Conservation (phyloP, 2,797 vertebrate species). For the Syngnathus acus region DNA sequence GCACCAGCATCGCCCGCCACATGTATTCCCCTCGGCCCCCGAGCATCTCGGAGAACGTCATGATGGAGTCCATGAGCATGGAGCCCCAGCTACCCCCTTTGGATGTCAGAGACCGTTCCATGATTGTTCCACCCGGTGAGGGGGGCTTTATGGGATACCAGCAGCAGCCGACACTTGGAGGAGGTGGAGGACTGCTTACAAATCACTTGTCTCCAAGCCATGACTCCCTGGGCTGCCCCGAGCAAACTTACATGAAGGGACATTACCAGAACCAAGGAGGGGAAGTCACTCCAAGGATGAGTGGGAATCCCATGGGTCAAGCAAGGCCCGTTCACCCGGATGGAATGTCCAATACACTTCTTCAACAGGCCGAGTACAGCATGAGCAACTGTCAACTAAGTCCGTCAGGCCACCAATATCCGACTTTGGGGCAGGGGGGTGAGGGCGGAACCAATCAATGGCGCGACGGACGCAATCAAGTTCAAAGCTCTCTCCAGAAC, state of each 20-base stretch:
- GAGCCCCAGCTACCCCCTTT: constrained; percentile 56
- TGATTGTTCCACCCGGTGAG: constrained; percentile 66
- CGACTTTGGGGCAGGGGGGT: constrained; percentile 46
- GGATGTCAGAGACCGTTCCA: constrained; percentile 58
- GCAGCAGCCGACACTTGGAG: constrained; percentile 57
- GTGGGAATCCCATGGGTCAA: constrained; percentile 46
- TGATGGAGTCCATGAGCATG: constrained; percentile 80
- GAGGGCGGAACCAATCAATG: constrained; percentile 53
- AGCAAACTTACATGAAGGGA: constrained; percentile 65
- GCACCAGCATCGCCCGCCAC: constrained; percentile 70
- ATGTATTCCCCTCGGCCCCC: constrained; percentile 86
- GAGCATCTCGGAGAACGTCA: constrained; percentile 88
- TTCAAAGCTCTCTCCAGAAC: constrained; percentile 54
- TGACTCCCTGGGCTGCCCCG: constrained; percentile 65
- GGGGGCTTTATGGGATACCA: constrained; percentile 75
- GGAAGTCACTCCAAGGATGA: constrained; percentile 38
- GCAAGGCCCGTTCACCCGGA: constrained; percentile 50
- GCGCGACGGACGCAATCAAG: constrained; percentile 61
- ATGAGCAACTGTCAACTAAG: constrained; percentile 80
- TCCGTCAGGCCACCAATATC: constrained; percentile 70
- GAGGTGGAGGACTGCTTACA: constrained; percentile 39
- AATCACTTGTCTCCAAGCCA: constrained; percentile 67
- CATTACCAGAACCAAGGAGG: constrained; percentile 58
- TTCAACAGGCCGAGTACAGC: constrained; percentile 74
- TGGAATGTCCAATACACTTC: constrained; percentile 66